Evolutionary conservation across 2,888 invertebrate genomes (phyloP).

Genomic region (Chirona hameri): DNA sequence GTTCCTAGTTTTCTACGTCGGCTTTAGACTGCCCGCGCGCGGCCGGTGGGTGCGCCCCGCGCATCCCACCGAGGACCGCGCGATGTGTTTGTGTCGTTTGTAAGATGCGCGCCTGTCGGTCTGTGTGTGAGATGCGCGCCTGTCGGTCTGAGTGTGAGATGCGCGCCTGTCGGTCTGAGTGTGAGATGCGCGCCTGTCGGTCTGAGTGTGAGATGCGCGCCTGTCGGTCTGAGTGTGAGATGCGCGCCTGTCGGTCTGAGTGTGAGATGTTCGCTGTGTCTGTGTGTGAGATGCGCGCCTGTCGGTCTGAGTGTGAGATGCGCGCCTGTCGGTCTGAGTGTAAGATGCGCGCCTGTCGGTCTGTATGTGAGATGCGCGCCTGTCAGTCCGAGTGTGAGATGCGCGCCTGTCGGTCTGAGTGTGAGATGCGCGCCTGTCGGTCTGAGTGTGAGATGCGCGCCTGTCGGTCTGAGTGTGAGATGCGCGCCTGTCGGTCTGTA

Average conservation of each 20-base stretch:
- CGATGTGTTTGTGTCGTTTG: too few species aligned
- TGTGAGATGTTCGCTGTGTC: background rate
- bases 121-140: background rate
- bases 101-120: background rate
- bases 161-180: background rate
- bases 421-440: too few species aligned
- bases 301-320: background rate
- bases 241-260: background rate
- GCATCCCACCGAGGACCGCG: too few species aligned
- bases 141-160: background rate
- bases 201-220: background rate
- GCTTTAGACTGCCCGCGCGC: background rate
- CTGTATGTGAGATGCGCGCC: background rate
- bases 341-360: background rate
- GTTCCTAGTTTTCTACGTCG: constrained; percentile 24
- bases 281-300: background rate
- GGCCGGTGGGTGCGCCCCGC: too few species aligned
- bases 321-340: too few species aligned
- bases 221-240: too few species aligned
- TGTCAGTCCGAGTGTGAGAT: too few species aligned
- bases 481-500: too few species aligned
- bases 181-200: background rate
- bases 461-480: background rate
- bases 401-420: background rate
- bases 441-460: background rate